Evolutionary conservation across 64 coral and sea anemone genomes (phyloP), one percentile per base, ranked within the genome.

Genomic region (Acropora tenuis): DNA sequence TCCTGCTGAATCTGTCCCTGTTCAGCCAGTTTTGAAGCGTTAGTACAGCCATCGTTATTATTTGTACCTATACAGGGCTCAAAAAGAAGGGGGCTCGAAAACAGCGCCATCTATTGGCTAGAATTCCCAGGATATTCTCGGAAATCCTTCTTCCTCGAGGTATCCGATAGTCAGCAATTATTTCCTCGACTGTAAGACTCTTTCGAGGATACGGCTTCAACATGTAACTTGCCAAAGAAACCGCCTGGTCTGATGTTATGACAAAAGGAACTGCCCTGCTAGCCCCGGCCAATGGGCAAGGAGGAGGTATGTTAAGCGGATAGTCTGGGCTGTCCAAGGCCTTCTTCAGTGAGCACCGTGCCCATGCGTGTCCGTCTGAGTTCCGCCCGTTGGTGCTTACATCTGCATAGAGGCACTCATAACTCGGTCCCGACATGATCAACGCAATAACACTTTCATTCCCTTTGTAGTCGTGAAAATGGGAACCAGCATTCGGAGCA

Each of bases 291-390:
- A 87, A 55, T 73, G 84, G 69, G 41, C 43, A 74, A 74, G 84
- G 84, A 75, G 84, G 84, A 74, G 84, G 84, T 87, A 87, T 74
- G 47, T 87, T 75, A 74, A 87, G 84, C 48, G 84, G 84, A 53
- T 87, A 74, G 84, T 20, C 65, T 73, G 71, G 7, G 45, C 67
- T 87, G 43, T 87, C 71, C 48, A 87, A 42, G 8, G 84, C 65
- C 43, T 74, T 63, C 59, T 63, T 63, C 59, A 74, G 44, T 40
- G 71, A 78, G 75, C 88, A 90, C 88, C 88, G 43, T 79, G 43
- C 88, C 88, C 88, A 80, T 72, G 77, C 76, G 43, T 90, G 76
- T 20, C 88, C 88, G 43, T 90, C 88, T 69, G 76, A 71, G 76
- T 71, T 80, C 12, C 75, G 50, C 55, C 76, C 13, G 19, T 90